Evolutionary conservation across 2,888 invertebrate species (phyloP).

Genomic region (Rhodophaea formosa): DNA sequence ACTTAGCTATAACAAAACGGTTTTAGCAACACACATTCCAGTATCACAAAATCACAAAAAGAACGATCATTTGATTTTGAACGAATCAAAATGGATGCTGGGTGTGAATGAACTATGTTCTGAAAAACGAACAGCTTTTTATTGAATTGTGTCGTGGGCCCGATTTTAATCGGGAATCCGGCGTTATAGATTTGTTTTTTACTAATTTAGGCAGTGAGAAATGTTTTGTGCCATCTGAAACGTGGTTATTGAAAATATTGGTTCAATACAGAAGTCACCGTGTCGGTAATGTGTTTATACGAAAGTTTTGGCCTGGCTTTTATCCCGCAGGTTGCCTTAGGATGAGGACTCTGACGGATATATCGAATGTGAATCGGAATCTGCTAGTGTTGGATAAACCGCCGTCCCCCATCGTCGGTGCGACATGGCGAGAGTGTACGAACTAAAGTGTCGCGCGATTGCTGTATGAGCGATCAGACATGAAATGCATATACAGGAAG

Average conservation of each 20-base stretch:
- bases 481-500: constrained; percentile 85
- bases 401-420: constrained; percentile 54
- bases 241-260: constrained; percentile 50
- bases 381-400: constrained; percentile 61
- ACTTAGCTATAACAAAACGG: constrained; percentile 40
- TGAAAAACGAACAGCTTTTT: constrained; percentile 80
- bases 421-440: constrained; percentile 73
- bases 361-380: constrained; percentile 62
- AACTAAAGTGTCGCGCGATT: constrained; percentile 74
- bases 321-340: constrained; percentile 77
- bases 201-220: constrained; percentile 59
- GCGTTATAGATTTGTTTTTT: constrained; percentile 65
- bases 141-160: constrained; percentile 78
- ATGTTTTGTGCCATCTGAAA: constrained; percentile 52
- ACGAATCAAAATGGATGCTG: constrained; percentile 82
- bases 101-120: constrained; percentile 81
- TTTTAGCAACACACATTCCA: constrained; percentile 47
- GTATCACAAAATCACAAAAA: constrained; percentile 55
- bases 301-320: constrained; percentile 67
- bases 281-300: constrained; percentile 78
- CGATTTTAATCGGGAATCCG: constrained; percentile 72
- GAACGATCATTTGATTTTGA: constrained; percentile 79
- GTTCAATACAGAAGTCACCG: constrained; percentile 67
- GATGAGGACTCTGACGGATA: constrained; percentile 76
- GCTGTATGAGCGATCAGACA: constrained; percentile 79